Evolutionary conservation across 64 coral and sea anemone species (phyloP).

Genomic region (Actinia equina): DNA sequence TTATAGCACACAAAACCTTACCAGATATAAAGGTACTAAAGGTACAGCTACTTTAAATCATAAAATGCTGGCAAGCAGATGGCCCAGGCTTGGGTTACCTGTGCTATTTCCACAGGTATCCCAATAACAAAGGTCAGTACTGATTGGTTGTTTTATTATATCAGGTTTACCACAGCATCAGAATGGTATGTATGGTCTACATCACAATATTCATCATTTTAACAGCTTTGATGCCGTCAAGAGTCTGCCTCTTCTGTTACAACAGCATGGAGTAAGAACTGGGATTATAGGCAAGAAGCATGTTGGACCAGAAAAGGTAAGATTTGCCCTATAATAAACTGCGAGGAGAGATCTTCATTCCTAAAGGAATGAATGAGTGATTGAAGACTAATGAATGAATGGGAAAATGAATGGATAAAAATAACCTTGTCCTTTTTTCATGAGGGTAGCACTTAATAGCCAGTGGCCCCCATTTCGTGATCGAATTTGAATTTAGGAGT

Average conservation of each 20-base stretch:
- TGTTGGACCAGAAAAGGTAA: slow-evolving; percentile 66
- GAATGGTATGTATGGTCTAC: slow-evolving; percentile 95
- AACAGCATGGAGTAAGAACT: slow-evolving; percentile 50
- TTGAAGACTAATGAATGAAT: no score
- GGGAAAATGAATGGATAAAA: no score
- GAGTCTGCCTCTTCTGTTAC: slow-evolving; percentile 49
- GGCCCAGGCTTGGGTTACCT: background rate
- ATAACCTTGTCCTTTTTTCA: no score
- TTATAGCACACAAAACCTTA: no score
- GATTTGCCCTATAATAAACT: background rate
- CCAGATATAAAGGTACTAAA: no score
- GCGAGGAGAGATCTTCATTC: no score
- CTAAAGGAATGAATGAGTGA: background rate
- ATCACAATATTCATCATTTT: slow-evolving; percentile 69
- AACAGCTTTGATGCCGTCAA: slow-evolving; percentile 65
- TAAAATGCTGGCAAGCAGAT: no score
- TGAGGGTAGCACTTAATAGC: no score
- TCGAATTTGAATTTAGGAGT: no score
- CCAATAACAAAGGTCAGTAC: background rate
- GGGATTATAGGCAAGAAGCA: slow-evolving; percentile 83
- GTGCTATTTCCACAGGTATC: background rate
- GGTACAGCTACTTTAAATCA: no score
- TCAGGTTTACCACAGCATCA: slow-evolving; percentile 89
- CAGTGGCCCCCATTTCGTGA: no score
- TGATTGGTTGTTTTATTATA: background rate